Evolutionary conservation across 2,888 invertebrate species (phyloP), one percentile per base, ranked within the genome.

Genomic region (Hirtodrosophila trivittata): DNA sequence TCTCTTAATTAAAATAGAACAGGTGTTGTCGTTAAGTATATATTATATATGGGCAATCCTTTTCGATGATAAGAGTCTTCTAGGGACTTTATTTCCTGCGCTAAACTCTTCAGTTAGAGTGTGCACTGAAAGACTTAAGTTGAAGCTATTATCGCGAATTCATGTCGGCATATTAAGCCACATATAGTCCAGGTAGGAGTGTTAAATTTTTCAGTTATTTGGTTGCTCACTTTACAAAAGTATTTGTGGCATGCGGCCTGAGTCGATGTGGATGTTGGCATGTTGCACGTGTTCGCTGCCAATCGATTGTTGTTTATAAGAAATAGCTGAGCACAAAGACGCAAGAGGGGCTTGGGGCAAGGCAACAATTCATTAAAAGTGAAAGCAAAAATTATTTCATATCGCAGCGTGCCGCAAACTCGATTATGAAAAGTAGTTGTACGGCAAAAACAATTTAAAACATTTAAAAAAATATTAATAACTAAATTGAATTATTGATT

Each of bases 361-460:
- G 30, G 28, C 32, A 25, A 56, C 84, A 62, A 72, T 81, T 86
- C 68, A 81, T 81, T 81, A 81, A 83, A 83, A 83, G 82, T 83
- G 82, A 83, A 83, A 83, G 82, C 85, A 69, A 81, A 68, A 81
- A 75, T 81, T 73, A 84, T 75, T 83, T 77, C 82, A 84, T 81
- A 77, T 81, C 58, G 66, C 58, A 50, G 64, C 66, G 62, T 50
- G 76, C 78, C 65, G 70, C 58, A 71, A 77, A 62, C 76, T 62
- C 51, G 75, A 81, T 86, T 81, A 82, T 84, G 86, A 82, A 82
- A 81, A 84, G n/a, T 9, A 28, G 5, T 28, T 21, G 49, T 58
- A 58, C 65, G 54, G 37, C 52, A 74, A 60, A 71, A 62, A 65
- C 66, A 69, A 66, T 66, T 66, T 57, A 43, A 67, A 58, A 67